Conservation (phyloP, 92 coral and sea anemone genomes). For the Micromussa lordhowensis region DNA sequence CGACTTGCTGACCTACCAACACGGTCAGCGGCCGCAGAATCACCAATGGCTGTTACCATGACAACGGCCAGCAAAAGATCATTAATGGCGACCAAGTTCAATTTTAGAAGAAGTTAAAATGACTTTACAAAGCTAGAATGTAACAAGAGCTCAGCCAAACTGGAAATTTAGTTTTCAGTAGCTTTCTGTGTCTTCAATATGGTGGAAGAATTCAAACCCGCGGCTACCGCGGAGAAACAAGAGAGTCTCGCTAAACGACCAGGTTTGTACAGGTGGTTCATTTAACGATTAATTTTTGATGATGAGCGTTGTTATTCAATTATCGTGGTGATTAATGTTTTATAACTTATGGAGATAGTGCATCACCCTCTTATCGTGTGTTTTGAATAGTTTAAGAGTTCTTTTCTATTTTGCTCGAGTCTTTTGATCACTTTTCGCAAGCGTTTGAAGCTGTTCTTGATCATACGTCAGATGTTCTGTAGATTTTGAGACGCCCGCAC, state of each 20-base stretch:
- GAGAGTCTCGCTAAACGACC: conserved; percentile 43
- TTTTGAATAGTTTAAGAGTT: neutral
- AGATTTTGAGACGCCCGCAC: too few relatives aligned
- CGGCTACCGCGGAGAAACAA: conserved; percentile 32
- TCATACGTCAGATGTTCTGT: too few relatives aligned
- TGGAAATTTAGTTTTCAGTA: neutral
- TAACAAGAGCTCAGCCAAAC: neutral
- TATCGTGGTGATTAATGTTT: neutral
- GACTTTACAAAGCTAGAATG: neutral
- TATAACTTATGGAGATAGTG: neutral
- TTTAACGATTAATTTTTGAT: conserved; percentile 12
- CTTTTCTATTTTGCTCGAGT: neutral
- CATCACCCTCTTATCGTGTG: neutral
- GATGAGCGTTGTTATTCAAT: neutral
- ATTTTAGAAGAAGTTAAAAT: neutral
- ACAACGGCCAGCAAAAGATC: conserved; percentile 57
- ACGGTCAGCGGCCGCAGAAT: conserved; percentile 34
- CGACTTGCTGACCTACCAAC: conserved; percentile 13
- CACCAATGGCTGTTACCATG: conserved; percentile 41
- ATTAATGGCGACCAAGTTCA: conserved; percentile 31
- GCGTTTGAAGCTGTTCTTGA: too few relatives aligned
- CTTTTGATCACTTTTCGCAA: neutral
- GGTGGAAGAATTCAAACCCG: conserved; percentile 68
- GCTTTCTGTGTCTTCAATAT: conserved; percentile 1
- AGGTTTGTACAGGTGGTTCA: conserved; percentile 1